phyloP scores from a whole-genome alignment of 2,888 invertebrate species.

The Amblyjoppa proteus region DNA sequence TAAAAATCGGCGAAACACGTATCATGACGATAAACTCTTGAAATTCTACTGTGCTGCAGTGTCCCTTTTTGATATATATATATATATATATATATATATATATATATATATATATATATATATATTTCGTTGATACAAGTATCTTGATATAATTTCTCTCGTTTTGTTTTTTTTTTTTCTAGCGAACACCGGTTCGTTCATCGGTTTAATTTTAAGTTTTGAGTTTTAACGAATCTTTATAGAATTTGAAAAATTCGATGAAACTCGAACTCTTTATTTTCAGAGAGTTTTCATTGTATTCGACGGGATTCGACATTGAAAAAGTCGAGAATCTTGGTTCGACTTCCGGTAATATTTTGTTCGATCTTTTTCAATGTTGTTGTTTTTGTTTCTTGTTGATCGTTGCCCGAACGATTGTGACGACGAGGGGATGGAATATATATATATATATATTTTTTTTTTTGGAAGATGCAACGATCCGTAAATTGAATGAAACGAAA shows the following conservation, averaged over 20 bases:
- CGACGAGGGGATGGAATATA: not conserved
- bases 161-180: not conserved
- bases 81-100: too few relatives aligned
- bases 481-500: not conserved
- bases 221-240: not conserved
- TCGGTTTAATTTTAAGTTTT: conserved; percentile 5
- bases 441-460: too few relatives aligned
- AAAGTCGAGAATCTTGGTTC: not conserved
- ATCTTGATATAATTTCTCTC: not conserved
- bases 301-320: not conserved
- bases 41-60: conserved; percentile 24
- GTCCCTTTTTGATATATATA: conserved; percentile 1
- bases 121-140: not conserved
- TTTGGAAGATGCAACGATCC: not conserved
- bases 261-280: not conserved
- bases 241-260: not conserved
- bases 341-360: conserved; percentile 11
- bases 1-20: conserved; percentile 21
- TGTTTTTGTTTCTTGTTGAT: not conserved
- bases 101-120: too few relatives aligned
- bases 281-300: not conserved
- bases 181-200: not conserved
- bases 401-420: not conserved
- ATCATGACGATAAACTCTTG: not conserved
- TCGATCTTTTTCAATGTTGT: not conserved